Base-by-base conservation (phyloP, 2,888 invertebrate genomes). In the Saturnia pavonia region DNA sequence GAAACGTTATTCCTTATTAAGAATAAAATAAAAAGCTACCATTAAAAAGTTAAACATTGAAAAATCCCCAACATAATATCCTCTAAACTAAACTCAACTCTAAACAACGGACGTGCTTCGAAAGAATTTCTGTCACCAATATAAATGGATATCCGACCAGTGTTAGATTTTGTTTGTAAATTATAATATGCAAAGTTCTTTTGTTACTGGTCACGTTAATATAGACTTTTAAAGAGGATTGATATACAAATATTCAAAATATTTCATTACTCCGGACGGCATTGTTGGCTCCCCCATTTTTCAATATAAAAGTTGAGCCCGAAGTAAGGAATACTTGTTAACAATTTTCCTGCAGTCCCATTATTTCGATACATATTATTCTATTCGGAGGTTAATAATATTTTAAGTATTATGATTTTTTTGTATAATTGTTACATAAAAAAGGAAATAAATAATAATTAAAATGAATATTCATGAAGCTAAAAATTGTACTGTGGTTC, bases 171-270 rank as follows among this genome's bases (percentile, higher is more conserved):
- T 72, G 66, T 42, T n/a, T 63, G 67, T 27, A 67, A 69, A 27
- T 65, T 60, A 71, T 67, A 43, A 67, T 22, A 11, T 14, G 34
- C 48, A 70, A 22, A 73, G 86, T 27, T 85, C 83, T 80, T 68
- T 40, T 69, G 67, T 72, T 66, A 75, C 67, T 87, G 86, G 89
- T 75, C 27, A 74, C 77, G 75, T 81, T 70, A 76, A 78, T 79
- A 80, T 78, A 79, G 81, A 79, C 75, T 77, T 80, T 80, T 78
- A 73, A 81, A 81, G 82, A 81, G 82, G 82, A 90, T 89, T 91
- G 88, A 88, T 88, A 89, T 87, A 88, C 87, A 91, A 89, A 89
- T 91, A 91, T 91, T 87, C 88, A 83, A 88, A 90, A 88, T 91
- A 91, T 91, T 92, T 91, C 89, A 91, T 91, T 89, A 88, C 78